Percentiles rank a stretch among this genome's conserved stretches.
Conservation (phyloP, 1,140 invertebrate species). For the Prorops nasuta region DNA sequence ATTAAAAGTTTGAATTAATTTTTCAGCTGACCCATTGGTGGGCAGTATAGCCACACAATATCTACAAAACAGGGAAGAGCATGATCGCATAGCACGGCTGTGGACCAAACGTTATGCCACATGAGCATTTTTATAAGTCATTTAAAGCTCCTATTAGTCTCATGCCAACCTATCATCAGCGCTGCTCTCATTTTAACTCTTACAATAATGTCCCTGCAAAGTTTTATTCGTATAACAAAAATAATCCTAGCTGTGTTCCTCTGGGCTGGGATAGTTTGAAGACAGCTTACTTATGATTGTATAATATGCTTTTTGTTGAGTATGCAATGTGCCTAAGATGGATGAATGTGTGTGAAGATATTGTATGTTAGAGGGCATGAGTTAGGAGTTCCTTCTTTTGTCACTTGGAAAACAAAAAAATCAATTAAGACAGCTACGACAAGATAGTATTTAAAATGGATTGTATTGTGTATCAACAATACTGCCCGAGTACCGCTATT, state of each 20-base stretch:
- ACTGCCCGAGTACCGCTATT: slow-evolving; percentile 23
- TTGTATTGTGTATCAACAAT: slow-evolving; percentile 23
- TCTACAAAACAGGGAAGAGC: slow-evolving; percentile 94
- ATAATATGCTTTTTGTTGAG: slow-evolving; percentile 35
- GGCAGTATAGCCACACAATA: slow-evolving; percentile 98
- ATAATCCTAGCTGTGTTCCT: no score
- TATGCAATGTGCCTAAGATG: slow-evolving; percentile 43
- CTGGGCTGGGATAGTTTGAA: slow-evolving; percentile 28
- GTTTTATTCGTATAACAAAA: slow-evolving; percentile 14
- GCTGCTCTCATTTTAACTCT: no score
- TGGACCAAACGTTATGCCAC: slow-evolving; percentile 98
- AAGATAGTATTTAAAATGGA: slow-evolving; percentile 42
- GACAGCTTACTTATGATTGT: slow-evolving; percentile 31
- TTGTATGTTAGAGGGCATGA: slow-evolving; percentile 28
- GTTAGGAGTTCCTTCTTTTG: slow-evolving; percentile 29
- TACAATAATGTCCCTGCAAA: slow-evolving; percentile 26
- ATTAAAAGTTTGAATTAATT: slow-evolving; percentile 20
- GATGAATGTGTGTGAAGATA: slow-evolving; percentile 31
- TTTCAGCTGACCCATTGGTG: slow-evolving; percentile 91
- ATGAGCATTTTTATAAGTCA: slow-evolving; percentile 59
- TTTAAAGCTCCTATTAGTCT: slow-evolving; percentile 40
- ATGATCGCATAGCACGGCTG: slow-evolving; percentile 94
- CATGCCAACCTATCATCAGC: slow-evolving; percentile 44
- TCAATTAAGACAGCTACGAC: slow-evolving; percentile 22
- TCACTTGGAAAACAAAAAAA: slow-evolving; percentile 10